Percentiles rank a stretch among this genome's conserved stretches.
Conservation (phyloP, 2,888 invertebrate genomes). For the Lasioglossum oenotherae region DNA sequence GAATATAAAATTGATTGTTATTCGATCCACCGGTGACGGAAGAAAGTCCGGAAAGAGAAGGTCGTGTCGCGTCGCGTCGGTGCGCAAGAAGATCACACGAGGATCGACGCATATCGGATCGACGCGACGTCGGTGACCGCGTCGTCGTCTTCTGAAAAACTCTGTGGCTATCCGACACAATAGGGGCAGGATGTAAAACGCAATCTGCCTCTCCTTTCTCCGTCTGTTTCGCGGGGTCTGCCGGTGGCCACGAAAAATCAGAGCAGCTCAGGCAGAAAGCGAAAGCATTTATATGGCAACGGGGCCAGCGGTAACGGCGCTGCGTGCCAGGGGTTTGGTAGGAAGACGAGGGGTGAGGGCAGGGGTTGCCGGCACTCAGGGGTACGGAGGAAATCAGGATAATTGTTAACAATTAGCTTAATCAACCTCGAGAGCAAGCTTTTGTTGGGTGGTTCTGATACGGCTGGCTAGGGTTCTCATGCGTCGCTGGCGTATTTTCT, state of each 20-base stretch:
- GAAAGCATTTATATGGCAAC: slow-evolving; percentile 78
- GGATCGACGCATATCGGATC: slow-evolving; percentile 65
- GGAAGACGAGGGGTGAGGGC: slow-evolving; percentile 67
- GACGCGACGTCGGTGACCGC: slow-evolving; percentile 39
- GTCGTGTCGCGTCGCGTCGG: not conserved
- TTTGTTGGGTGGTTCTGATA: slow-evolving; percentile 79
- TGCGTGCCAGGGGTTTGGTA: slow-evolving; percentile 62
- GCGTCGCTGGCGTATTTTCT: slow-evolving; percentile 52
- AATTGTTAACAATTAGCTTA: slow-evolving; percentile 84
- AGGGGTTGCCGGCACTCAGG: slow-evolving; percentile 78
- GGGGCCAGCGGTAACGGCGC: slow-evolving; percentile 65
- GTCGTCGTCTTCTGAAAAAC: slow-evolving; percentile 51
- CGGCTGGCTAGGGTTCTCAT: slow-evolving; percentile 72
- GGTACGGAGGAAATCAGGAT: slow-evolving; percentile 82
- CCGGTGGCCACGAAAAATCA: slow-evolving; percentile 73
- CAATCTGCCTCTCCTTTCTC: slow-evolving; percentile 36
- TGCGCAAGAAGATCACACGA: slow-evolving; percentile 2
- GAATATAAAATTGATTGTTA: not conserved
- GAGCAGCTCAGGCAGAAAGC: slow-evolving; percentile 76
- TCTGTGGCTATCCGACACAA: slow-evolving; percentile 55
- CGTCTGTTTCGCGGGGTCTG: slow-evolving; percentile 44
- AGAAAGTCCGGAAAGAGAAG: not conserved
- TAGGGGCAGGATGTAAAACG: slow-evolving; percentile 59
- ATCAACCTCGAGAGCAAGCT: slow-evolving; percentile 83
- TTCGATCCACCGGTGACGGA: not conserved